Evolutionary conservation across 2,888 invertebrate genomes (phyloP), one percentile per base, ranked within the genome.

Genomic region (Alsophila aescularia): DNA sequence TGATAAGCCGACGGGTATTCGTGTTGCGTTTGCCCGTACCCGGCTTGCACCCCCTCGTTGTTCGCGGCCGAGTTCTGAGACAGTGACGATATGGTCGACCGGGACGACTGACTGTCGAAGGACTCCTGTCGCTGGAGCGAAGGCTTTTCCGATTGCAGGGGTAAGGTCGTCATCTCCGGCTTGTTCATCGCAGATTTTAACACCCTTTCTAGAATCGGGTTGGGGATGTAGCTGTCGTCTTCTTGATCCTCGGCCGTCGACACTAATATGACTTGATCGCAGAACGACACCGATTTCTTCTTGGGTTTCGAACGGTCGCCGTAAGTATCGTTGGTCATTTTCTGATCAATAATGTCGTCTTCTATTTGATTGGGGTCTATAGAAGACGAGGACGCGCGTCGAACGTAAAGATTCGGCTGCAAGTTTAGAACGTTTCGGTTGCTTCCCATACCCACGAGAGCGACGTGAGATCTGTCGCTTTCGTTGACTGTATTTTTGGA

Each of bases 211-310:
- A 98, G 85, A 54, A 98, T 97, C 0, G 97, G 98, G 87, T 98
- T 98, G 0, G 97, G 97, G 72, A 97, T 97, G 73, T 97, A 97
- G 67, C 96, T 95, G 60, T 97, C 97, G 59, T 96, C 96, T 83
- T 97, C 97, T 73, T 97, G 96, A 69, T 98, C 97, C 72, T 98
- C 98, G 0, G 97, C 97, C 0, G 97, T 97, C 3, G 98, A 97
- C 9, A 98, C 98, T 51, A 98, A 87, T 59, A 97, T 97, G 0
- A 98, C 97, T 85, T 98, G 97, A 80, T 98, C 98, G 75, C 98
- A 98, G 84, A 98, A 98, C 0, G 98, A 98, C 3, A 98, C 98
- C 53, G 97, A 97, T 83, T 98, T 98, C 93, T 98, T 98, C 77
- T 97, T 97, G 0, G 94, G 93, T 54, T 95, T 93, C 44, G 93